These are phyloP conservation scores for Phalacrocorax pelagicus DNA, from an alignment of 2,113 vertebrate species.

Conservation along the genomic window DNA sequence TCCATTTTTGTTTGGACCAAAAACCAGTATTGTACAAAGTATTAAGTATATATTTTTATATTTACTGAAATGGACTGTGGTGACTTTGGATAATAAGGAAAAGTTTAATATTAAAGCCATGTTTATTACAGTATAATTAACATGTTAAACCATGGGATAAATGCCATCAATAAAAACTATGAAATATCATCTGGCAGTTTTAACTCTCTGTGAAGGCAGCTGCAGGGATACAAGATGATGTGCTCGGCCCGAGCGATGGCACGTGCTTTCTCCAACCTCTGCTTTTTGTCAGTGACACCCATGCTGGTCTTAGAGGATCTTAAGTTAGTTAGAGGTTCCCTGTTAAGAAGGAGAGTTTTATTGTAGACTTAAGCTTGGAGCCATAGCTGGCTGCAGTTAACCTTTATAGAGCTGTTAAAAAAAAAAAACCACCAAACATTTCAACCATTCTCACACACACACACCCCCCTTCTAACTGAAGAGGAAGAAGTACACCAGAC, in stretches of 20 bases:
- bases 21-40: constrained; percentile 99
- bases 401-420: not conserved
- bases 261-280: not conserved
- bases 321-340: not conserved
- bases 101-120: constrained; percentile 99
- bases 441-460: not conserved
- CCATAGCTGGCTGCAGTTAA: not conserved
- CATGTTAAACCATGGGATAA: constrained; percentile 98
- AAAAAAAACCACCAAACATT: not conserved
- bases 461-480: not conserved
- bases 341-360: not conserved
- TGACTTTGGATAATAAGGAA: constrained; percentile 99
- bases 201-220: not conserved
- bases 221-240: not conserved
- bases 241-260: accelerated
- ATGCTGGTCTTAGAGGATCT: not conserved
- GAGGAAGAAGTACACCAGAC: not conserved
- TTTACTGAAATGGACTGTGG: constrained; percentile 99
- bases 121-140: constrained; percentile 99
- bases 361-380: not conserved
- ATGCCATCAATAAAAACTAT: constrained; percentile 98
- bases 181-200: constrained; percentile 73
- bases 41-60: constrained; percentile 99
- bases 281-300: not conserved
- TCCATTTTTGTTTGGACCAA: constrained; percentile 99